These are phyloP conservation scores for Drosophila guanche DNA, from an alignment of 1,140 invertebrate species.

Conservation along the genomic window DNA sequence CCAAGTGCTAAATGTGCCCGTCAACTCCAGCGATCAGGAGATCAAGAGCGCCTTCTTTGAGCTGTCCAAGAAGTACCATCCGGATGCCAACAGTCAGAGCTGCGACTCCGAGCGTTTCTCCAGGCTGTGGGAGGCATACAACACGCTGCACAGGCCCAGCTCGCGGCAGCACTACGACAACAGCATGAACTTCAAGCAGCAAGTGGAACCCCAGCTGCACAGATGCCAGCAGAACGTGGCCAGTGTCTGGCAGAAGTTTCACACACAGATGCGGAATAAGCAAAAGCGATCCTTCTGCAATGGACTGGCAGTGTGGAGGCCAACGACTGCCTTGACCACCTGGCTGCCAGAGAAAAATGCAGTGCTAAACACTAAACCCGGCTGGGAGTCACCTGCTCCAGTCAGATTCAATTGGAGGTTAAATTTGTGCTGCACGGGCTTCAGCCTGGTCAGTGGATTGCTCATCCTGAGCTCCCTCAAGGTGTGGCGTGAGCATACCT, in stretches of 20 bases:
- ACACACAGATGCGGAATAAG: conserved; percentile 38
- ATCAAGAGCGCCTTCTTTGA: conserved; percentile 58
- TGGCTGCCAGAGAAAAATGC: conserved; percentile 14
- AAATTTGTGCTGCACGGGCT: conserved; percentile 6
- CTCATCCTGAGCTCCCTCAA: neutral
- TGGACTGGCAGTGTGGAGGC: too few species aligned
- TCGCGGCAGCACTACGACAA: conserved; percentile 28
- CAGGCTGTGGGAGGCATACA: conserved; percentile 59
- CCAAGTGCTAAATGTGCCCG: conserved; percentile 55
- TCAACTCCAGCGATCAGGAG: conserved; percentile 33
- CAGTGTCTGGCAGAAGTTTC: conserved; percentile 44
- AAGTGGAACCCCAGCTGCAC: neutral
- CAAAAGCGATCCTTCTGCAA: conserved; percentile 24
- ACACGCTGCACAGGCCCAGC: conserved; percentile 28
- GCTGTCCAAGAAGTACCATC: conserved; percentile 65
- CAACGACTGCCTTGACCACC: neutral
- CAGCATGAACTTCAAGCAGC: conserved; percentile 3
- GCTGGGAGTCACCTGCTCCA: neutral
- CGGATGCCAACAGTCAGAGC: conserved; percentile 29
- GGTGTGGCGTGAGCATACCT: too few species aligned
- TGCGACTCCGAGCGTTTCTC: conserved; percentile 48
- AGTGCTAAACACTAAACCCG: neutral
- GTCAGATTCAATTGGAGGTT: too few species aligned
- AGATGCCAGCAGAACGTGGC: conserved; percentile 13
- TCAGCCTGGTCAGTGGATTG: conserved; percentile 16